These are phyloP conservation scores for Patella vulgata DNA, from an alignment of 1,140 invertebrate species.

Conservation along the genomic window DNA sequence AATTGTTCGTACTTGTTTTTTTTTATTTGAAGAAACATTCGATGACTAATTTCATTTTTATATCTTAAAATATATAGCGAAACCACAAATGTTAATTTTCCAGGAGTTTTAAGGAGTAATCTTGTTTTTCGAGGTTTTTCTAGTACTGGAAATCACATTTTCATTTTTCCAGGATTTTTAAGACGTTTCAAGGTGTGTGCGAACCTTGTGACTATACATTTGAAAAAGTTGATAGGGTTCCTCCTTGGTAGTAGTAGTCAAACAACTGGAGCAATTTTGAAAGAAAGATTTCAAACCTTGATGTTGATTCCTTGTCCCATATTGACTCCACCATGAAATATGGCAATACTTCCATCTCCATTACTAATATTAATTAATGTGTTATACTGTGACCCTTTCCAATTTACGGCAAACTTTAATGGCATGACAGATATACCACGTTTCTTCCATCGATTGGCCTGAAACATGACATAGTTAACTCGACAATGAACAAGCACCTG, in stretches of 20 bases:
- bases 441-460: conserved; percentile 49
- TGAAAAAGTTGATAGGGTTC: too few relatives aligned
- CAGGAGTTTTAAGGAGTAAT: too few relatives aligned
- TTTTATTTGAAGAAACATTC: too few relatives aligned
- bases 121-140: too few relatives aligned
- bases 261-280: neutral
- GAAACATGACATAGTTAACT: neutral
- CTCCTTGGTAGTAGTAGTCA: neutral
- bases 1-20: too few relatives aligned
- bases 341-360: conserved; percentile 78
- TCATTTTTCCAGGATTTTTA: too few relatives aligned
- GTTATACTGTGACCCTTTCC: conserved; percentile 68
- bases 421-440: conserved; percentile 49
- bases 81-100: too few relatives aligned
- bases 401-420: conserved; percentile 38
- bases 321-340: conserved; percentile 82
- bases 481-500: neutral
- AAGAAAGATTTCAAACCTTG: conserved; percentile 66
- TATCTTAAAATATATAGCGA: too few relatives aligned
- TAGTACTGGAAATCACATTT: too few relatives aligned
- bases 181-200: too few relatives aligned
- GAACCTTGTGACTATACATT: too few relatives aligned
- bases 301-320: conserved; percentile 85
- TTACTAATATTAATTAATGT: conserved; percentile 76
- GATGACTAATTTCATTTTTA: too few relatives aligned